Evolutionary conservation across 2,113 vertebrate species (phyloP).

Genomic region (Ardeotis arabs): DNA sequence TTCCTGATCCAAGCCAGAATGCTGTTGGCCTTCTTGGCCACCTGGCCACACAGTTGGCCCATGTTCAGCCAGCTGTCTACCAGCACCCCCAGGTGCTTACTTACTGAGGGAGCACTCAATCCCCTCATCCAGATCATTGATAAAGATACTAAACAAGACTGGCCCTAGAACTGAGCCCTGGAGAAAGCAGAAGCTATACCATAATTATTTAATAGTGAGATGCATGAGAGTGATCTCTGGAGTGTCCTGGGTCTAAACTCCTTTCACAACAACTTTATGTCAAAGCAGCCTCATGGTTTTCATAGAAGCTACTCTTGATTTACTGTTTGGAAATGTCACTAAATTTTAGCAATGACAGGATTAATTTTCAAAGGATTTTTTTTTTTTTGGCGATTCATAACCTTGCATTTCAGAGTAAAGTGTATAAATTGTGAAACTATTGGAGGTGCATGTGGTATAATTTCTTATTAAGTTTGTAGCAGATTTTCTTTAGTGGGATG

Average conservation of each 20-base stretch:
- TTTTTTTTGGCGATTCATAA: neutral
- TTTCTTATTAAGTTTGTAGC: neutral
- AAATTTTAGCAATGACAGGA: neutral
- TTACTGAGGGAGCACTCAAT: too few relatives aligned
- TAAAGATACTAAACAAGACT: too few relatives aligned
- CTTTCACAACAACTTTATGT: neutral
- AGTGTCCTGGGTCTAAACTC: neutral
- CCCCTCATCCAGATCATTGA: too few relatives aligned
- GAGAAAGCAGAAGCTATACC: neutral
- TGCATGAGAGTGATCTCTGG: neutral
- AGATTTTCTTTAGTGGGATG: neutral
- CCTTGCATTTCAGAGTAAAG: neutral
- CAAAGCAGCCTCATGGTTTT: neutral
- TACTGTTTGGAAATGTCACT: neutral
- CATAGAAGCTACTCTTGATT: neutral
- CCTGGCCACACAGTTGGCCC: too few relatives aligned
- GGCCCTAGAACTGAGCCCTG: too few relatives aligned
- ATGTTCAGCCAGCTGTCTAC: too few relatives aligned
- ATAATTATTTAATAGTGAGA: neutral
- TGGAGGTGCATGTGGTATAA: neutral
- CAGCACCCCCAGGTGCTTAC: too few relatives aligned
- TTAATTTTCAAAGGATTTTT: neutral
- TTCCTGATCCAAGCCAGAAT: too few relatives aligned
- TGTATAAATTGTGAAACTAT: neutral
- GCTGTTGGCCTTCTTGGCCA: too few relatives aligned